Evolutionary conservation across 2,113 vertebrate genomes (phyloP).

Genomic region (Colaptes auratus): DNA sequence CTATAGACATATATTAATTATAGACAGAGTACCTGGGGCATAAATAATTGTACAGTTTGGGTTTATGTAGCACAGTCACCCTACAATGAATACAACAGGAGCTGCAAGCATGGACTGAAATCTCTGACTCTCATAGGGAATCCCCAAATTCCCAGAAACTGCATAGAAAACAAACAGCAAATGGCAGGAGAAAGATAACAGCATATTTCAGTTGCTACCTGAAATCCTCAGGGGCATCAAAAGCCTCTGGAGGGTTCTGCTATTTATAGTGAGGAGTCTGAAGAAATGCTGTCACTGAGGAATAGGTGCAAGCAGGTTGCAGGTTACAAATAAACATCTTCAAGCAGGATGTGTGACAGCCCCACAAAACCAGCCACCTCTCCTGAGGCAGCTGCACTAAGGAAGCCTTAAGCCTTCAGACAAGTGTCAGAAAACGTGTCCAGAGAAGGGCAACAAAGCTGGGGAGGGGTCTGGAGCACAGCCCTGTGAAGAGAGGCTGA

Average conservation of each 20-base stretch:
- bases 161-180: background rate
- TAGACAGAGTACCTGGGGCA: background rate
- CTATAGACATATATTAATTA: background rate
- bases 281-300: background rate
- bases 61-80: background rate
- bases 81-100: background rate
- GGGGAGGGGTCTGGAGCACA: too few relatives aligned
- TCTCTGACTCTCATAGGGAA: background rate
- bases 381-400: background rate
- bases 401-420: conserved; percentile 7
- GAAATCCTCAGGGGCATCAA: background rate
- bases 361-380: background rate
- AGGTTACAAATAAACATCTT: background rate
- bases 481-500: too few relatives aligned
- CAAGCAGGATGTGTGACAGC: background rate
- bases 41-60: background rate
- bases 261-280: background rate
- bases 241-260: background rate
- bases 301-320: background rate
- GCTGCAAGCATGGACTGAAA: background rate
- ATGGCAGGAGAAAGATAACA: background rate
- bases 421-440: background rate
- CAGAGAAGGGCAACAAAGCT: too few relatives aligned
- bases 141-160: background rate
- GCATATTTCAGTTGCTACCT: background rate